Conservation (phyloP, 92 coral and sea anemone genomes). For the Scolanthus callimorphus region DNA sequence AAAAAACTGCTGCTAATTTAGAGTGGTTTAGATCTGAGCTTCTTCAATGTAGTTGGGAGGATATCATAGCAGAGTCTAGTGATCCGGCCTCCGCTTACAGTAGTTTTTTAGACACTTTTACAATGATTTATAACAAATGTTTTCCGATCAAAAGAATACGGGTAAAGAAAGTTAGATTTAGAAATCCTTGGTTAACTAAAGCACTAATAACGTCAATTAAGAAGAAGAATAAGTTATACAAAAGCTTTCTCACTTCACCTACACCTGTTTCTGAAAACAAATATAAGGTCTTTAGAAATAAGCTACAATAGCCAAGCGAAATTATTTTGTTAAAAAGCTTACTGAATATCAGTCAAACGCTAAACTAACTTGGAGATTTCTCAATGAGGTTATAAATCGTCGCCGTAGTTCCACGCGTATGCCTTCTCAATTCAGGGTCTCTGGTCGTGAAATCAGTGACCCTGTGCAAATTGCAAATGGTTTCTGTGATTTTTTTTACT, state of each 20-base stretch:
- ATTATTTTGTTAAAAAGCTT: constrained; percentile 22
- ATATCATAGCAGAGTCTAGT: neutral
- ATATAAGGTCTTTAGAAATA: constrained; percentile 11
- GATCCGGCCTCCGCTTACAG: neutral
- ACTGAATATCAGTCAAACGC: constrained; percentile 12
- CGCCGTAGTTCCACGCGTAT: constrained; percentile 1
- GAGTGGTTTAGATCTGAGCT: neutral
- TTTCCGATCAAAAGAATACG: constrained; percentile 1
- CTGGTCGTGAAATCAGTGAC: constrained; percentile 10
- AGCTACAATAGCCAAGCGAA: constrained; percentile 27
- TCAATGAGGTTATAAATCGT: constrained; percentile 40
- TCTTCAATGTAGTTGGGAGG: neutral
- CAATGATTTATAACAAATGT: neutral
- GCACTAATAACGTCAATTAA: constrained; percentile 23
- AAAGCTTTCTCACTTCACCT: constrained; percentile 2
- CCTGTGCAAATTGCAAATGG: constrained; percentile 24
- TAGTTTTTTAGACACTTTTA: too few species aligned
- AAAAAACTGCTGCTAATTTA: neutral
- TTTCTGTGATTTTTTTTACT: too few species aligned
- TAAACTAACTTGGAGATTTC: constrained; percentile 22
- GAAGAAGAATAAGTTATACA: constrained; percentile 16
- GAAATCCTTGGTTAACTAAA: constrained; percentile 18
- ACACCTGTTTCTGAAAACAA: neutral
- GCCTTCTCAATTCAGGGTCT: constrained; percentile 18
- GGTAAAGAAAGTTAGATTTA: constrained; percentile 2